phyloP scores from a whole-genome alignment of 1,140 invertebrate species.

The Whitmania pigra region DNA sequence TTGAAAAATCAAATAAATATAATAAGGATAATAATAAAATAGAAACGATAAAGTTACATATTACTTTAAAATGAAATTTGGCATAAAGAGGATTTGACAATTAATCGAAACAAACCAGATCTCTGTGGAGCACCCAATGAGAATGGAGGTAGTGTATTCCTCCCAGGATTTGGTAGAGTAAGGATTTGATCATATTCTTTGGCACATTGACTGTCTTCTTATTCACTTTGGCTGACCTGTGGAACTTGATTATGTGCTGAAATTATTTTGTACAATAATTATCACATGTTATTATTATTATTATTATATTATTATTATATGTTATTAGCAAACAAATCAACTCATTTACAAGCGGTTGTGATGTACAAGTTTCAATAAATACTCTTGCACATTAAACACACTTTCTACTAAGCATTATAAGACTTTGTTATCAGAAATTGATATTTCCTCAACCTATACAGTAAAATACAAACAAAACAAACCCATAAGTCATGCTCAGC shows the following conservation, averaged over 20 bases:
- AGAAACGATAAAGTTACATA: slow-evolving; percentile 7
- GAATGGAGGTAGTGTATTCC: slow-evolving; percentile 98
- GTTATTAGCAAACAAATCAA: too few species aligned
- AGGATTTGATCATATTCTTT: slow-evolving; percentile 70
- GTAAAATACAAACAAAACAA: slow-evolving; percentile 19
- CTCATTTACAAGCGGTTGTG: too few species aligned
- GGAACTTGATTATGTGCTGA: slow-evolving; percentile 97
- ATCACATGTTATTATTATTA: too few species aligned
- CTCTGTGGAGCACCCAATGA: slow-evolving; percentile 97
- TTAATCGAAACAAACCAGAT: slow-evolving; percentile 58
- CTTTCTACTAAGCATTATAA: too few species aligned
- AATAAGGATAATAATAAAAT: slow-evolving; percentile 17
- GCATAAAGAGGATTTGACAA: slow-evolving; percentile 11
- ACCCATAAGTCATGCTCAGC: slow-evolving; percentile 98
- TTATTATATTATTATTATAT: too few species aligned
- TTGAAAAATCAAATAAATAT: slow-evolving; percentile 35
- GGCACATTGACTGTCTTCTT: slow-evolving; percentile 89
- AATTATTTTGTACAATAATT: slow-evolving; percentile 27
- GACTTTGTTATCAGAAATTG: too few species aligned
- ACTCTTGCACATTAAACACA: too few species aligned
- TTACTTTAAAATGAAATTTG: slow-evolving; percentile 1
- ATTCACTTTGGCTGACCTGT: slow-evolving; percentile 91
- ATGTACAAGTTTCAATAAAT: too few species aligned
- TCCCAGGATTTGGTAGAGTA: slow-evolving; percentile 95
- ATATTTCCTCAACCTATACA: too few species aligned